Conservation (phyloP, 2,113 vertebrate species). For the Eubucco bourcierii region DNA sequence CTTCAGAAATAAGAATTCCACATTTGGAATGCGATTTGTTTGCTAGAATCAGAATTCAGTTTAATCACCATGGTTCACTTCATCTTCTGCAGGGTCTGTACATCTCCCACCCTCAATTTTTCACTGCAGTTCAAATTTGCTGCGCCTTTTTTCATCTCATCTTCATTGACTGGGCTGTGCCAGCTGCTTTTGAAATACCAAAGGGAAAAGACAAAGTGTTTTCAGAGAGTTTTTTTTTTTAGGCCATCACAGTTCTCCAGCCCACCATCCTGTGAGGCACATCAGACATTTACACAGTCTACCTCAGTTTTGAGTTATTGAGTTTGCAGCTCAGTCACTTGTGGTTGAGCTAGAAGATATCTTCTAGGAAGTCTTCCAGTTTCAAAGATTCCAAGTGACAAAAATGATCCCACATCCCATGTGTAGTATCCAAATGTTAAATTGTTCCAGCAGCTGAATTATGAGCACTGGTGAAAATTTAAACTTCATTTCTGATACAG, state of each 20-base stretch:
- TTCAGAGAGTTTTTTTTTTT: not conserved
- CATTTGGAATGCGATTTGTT: slow-evolving; percentile 11
- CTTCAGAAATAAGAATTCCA: not conserved
- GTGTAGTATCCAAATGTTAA: slow-evolving; percentile 49
- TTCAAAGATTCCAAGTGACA: slow-evolving; percentile 55
- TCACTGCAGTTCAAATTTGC: not conserved
- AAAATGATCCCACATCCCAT: slow-evolving; percentile 55
- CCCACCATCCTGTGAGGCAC: not conserved
- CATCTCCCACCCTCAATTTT: not conserved
- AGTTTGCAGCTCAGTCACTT: slow-evolving; percentile 39
- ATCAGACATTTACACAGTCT: not conserved
- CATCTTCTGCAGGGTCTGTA: not conserved
- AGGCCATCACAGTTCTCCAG: not conserved
- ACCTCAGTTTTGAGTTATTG: slow-evolving; percentile 11
- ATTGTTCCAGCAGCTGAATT: slow-evolving; percentile 55
- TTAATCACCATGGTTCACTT: slow-evolving; percentile 26
- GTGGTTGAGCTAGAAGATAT: slow-evolving; percentile 24
- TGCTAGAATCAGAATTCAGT: not conserved
- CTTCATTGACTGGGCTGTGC: not conserved
- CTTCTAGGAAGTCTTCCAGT: slow-evolving; percentile 58
- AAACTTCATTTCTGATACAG: slow-evolving; percentile 30
- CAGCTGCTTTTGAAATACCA: not conserved
- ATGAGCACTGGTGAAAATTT: slow-evolving; percentile 43
- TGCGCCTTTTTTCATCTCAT: not conserved
- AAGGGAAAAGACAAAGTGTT: not conserved